phyloP scores from a whole-genome alignment of 2,888 invertebrate genomes.

The Dryobotodes eremita region DNA sequence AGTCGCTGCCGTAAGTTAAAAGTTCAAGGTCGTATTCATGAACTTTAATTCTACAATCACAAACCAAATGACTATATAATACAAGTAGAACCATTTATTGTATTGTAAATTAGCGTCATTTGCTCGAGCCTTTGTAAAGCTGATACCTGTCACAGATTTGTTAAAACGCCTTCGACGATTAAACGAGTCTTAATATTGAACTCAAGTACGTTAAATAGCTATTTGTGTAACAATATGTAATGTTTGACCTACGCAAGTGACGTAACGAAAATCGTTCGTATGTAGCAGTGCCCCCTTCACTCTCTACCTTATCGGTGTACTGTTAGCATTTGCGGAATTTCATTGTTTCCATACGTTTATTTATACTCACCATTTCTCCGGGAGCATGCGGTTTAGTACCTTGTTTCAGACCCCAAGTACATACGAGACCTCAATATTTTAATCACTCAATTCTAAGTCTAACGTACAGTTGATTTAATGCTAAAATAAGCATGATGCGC shows the following conservation, averaged over 20 bases:
- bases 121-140: conserved; percentile 28
- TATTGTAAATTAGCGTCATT: conserved; percentile 49
- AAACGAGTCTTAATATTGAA: conserved; percentile 44
- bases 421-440: conserved; percentile 34
- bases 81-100: conserved; percentile 26
- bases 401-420: conserved; percentile 24
- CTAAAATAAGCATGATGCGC: conserved; percentile 16
- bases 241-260: conserved; percentile 64
- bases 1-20: conserved; percentile 48
- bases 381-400: conserved; percentile 70
- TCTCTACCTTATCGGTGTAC: conserved; percentile 67
- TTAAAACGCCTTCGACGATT: conserved; percentile 42
- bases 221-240: conserved; percentile 57
- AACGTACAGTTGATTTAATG: conserved; percentile 4
- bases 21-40: conserved; percentile 71
- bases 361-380: conserved; percentile 73
- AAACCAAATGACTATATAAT: conserved; percentile 47
- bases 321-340: conserved; percentile 69
- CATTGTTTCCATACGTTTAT: conserved; percentile 73
- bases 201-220: conserved; percentile 50
- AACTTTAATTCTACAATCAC: conserved; percentile 64
- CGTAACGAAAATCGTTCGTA: conserved; percentile 65
- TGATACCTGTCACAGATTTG: conserved; percentile 39
- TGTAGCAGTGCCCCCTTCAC: conserved; percentile 67
- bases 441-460: conserved; percentile 22